Evolutionary conservation across 2,797 vertebrate genomes (phyloP).

Genomic region (Ptychobarbus kaznakovi): DNA sequence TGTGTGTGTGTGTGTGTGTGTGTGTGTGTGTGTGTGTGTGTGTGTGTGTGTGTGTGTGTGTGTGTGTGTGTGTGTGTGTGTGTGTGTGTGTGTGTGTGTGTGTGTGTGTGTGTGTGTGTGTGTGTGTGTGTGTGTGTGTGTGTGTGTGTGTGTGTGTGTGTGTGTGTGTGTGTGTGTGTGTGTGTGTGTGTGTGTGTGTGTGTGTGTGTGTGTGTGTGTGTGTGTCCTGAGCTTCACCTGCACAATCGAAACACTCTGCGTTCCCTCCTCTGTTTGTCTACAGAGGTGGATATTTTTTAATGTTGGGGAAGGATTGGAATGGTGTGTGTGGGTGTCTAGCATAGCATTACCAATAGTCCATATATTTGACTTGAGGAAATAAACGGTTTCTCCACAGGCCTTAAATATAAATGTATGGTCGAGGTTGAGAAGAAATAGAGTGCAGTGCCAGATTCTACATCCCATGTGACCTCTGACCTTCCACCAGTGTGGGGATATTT

Average conservation of each 20-base stretch:
- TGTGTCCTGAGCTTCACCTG: slow-evolving; percentile 50
- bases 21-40: slow-evolving; percentile 37
- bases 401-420: neutral
- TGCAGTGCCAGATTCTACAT: neutral
- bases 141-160: slow-evolving; percentile 16
- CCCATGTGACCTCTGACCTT: slow-evolving; percentile 1
- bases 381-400: slow-evolving; percentile 25
- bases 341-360: slow-evolving; percentile 43
- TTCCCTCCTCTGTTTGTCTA: slow-evolving; percentile 18
- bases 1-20: slow-evolving; percentile 38
- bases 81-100: slow-evolving; percentile 37
- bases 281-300: slow-evolving; percentile 31
- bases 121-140: slow-evolving; percentile 37
- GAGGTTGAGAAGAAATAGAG: neutral
- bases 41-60: slow-evolving; percentile 30
- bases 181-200: neutral
- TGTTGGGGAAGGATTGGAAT: slow-evolving; percentile 24
- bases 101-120: too few species aligned
- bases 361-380: slow-evolving; percentile 51
- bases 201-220: slow-evolving; percentile 30
- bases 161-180: slow-evolving; percentile 1
- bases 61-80: neutral
- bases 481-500: neutral
- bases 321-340: slow-evolving; percentile 51
- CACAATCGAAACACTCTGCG: slow-evolving; percentile 17